phyloP scores from a whole-genome alignment of 2,888 invertebrate genomes.

The Caenorhabditis wallacei region DNA sequence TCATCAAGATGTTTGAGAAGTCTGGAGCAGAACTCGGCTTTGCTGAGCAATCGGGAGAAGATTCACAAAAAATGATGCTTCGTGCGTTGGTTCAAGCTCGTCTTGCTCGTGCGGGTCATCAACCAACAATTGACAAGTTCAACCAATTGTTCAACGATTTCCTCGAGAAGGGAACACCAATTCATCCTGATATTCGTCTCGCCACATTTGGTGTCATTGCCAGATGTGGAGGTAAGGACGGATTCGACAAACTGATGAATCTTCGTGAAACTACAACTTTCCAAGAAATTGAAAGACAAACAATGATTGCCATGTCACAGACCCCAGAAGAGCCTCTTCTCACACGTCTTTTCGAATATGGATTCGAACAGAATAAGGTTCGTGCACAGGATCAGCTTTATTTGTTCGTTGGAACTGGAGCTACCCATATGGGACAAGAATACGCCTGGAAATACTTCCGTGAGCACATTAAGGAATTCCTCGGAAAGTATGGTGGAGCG shows the following conservation, averaged over 20 bases:
- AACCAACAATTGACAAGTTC: slow-evolving; percentile 75
- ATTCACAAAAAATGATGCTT: slow-evolving; percentile 71
- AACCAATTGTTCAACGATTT: slow-evolving; percentile 73
- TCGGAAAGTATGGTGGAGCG: slow-evolving; percentile 77
- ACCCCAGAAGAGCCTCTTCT: slow-evolving; percentile 65
- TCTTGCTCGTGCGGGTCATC: slow-evolving; percentile 76
- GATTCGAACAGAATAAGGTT: slow-evolving; percentile 77
- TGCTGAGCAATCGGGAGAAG: slow-evolving; percentile 75
- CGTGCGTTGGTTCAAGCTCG: slow-evolving; percentile 74
- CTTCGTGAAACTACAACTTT: slow-evolving; percentile 77
- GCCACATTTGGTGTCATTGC: slow-evolving; percentile 72
- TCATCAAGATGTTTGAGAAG: slow-evolving; percentile 75
- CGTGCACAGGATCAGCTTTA: slow-evolving; percentile 77
- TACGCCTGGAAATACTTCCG: slow-evolving; percentile 79
- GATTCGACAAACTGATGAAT: slow-evolving; percentile 68
- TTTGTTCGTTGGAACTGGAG: slow-evolving; percentile 69
- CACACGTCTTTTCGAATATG: slow-evolving; percentile 76
- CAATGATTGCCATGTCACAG: slow-evolving; percentile 75
- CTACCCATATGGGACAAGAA: slow-evolving; percentile 71
- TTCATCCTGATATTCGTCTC: slow-evolving; percentile 77
- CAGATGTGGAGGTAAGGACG: slow-evolving; percentile 71
- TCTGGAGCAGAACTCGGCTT: slow-evolving; percentile 76
- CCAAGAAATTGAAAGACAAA: slow-evolving; percentile 76
- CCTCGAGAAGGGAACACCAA: slow-evolving; percentile 69
- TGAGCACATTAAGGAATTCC: slow-evolving; percentile 73